Percentiles rank a stretch among this genome's conserved stretches.
phyloP scores from a whole-genome alignment of 53 echinoderm and acorn worm species.

The Glandiceps talaboti region DNA sequence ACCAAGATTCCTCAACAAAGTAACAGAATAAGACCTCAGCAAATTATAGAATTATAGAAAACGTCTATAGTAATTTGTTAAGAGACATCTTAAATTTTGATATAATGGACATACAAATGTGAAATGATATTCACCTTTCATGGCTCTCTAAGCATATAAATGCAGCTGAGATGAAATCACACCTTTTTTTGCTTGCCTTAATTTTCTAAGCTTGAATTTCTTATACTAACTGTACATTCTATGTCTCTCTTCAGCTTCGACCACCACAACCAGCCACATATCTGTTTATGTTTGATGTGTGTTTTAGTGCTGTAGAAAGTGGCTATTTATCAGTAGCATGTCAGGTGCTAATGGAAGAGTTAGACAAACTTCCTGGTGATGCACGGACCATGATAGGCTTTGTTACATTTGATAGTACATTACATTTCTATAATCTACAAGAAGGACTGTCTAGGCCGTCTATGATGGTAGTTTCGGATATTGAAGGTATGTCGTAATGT shows the following conservation, averaged over 20 bases:
- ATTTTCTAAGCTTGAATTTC: no score
- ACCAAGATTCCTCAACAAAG: no score
- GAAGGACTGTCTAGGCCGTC: conserved; percentile 84
- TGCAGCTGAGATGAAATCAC: no score
- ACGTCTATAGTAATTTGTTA: no score
- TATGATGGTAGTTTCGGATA: conserved; percentile 88
- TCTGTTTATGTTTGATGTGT: conserved; percentile 82
- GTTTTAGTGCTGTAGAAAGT: conserved; percentile 84
- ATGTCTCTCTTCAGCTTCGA: conserved; percentile 40
- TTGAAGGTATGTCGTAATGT: conserved; percentile 95
- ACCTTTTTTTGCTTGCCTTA: no score
- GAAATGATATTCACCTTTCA: no score
- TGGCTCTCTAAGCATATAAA: no score
- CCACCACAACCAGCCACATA: conserved; percentile 99
- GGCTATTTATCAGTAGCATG: conserved; percentile 86
- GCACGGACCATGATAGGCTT: conserved; percentile 83
- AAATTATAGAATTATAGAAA: no score
- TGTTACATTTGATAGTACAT: conserved; percentile 82
- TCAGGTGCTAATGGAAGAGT: conserved; percentile 54
- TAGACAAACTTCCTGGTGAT: conserved; percentile 88
- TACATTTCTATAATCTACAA: conserved; percentile 90
- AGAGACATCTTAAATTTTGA: no score
- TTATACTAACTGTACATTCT: no score
- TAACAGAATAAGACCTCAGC: no score
- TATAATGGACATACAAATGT: no score